Percentiles rank a stretch among this genome's conserved stretches.
These are phyloP conservation scores for Acropternis orthonyx DNA, from an alignment of 2,797 vertebrate genomes.

Conservation along the genomic window DNA sequence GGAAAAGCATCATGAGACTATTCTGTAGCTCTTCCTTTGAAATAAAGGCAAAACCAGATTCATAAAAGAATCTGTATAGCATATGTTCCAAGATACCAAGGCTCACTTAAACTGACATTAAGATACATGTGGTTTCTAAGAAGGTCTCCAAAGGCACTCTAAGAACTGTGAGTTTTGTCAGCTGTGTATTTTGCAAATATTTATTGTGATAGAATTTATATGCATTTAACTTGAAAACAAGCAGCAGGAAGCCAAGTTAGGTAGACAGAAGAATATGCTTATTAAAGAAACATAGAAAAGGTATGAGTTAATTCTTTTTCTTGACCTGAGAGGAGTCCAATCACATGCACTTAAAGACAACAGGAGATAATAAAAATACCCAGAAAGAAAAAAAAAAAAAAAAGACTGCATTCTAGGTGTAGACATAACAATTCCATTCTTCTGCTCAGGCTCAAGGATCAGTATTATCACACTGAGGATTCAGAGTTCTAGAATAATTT, in stretches of 20 bases:
- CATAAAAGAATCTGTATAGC: not conserved
- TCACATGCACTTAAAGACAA: not conserved
- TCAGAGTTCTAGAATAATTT: not conserved
- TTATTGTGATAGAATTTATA: not conserved
- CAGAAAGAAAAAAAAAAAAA: not conserved
- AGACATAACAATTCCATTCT: not conserved
- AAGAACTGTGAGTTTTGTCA: not conserved
- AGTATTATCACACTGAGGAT: not conserved
- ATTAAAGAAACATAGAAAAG: not conserved
- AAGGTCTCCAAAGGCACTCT: not conserved
- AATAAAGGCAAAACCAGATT: not conserved
- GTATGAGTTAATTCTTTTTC: not conserved
- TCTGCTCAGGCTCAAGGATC: not conserved
- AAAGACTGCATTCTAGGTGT: not conserved
- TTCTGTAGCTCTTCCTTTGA: not conserved
- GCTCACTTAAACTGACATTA: not conserved
- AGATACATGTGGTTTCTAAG: not conserved
- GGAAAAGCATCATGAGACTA: not conserved
- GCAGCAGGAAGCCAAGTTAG: not conserved
- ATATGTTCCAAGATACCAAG: not conserved
- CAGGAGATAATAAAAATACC: not conserved
- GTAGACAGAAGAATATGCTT: not conserved
- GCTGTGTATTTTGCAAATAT: not conserved
- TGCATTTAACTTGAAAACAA: not conserved
- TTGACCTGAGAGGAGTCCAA: not conserved